Evolutionary conservation across 2,113 vertebrate genomes (phyloP).

Genomic region (Mola mola): DNA sequence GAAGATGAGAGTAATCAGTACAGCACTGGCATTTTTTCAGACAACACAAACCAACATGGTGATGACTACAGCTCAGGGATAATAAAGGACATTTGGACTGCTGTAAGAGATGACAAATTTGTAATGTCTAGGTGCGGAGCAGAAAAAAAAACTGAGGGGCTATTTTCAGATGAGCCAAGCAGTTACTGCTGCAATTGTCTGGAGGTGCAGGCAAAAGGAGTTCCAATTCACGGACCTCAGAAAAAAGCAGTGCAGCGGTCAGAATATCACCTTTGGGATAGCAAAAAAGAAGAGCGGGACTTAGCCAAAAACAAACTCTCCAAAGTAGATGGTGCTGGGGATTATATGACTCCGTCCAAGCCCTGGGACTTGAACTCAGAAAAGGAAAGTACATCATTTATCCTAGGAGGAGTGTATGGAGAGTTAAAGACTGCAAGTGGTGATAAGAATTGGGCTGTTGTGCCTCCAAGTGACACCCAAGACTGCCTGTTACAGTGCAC

Average conservation of each 20-base stretch:
- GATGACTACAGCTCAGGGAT: slow-evolving; percentile 96
- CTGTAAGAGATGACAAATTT: slow-evolving; percentile 85
- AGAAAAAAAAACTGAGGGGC: slow-evolving; percentile 84
- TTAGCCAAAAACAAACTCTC: slow-evolving; percentile 86
- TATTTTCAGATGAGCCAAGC: slow-evolving; percentile 87
- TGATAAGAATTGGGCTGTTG: slow-evolving; percentile 93
- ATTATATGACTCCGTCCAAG: slow-evolving; percentile 95
- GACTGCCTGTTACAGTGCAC: slow-evolving; percentile 90
- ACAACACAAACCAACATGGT: slow-evolving; percentile 84
- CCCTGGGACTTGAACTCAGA: slow-evolving; percentile 92
- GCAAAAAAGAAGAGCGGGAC: slow-evolving; percentile 88
- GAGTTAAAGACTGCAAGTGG: slow-evolving; percentile 92
- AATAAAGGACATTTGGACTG: slow-evolving; percentile 98
- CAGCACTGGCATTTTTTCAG: slow-evolving; percentile 83
- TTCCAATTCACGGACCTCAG: slow-evolving; percentile 83
- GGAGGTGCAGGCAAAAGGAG: slow-evolving; percentile 84
- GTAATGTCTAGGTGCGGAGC: slow-evolving; percentile 75
- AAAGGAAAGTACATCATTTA: slow-evolving; percentile 92
- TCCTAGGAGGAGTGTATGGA: slow-evolving; percentile 97
- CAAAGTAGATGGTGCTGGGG: slow-evolving; percentile 88
- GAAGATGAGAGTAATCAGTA: slow-evolving; percentile 88
- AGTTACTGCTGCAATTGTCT: slow-evolving; percentile 88
- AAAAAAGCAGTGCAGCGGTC: slow-evolving; percentile 94
- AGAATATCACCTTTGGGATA: slow-evolving; percentile 97
- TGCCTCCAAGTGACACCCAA: slow-evolving; percentile 85